phyloP scores from a whole-genome alignment of 2,113 vertebrate species.

The Nothobranchius kuhntae region DNA sequence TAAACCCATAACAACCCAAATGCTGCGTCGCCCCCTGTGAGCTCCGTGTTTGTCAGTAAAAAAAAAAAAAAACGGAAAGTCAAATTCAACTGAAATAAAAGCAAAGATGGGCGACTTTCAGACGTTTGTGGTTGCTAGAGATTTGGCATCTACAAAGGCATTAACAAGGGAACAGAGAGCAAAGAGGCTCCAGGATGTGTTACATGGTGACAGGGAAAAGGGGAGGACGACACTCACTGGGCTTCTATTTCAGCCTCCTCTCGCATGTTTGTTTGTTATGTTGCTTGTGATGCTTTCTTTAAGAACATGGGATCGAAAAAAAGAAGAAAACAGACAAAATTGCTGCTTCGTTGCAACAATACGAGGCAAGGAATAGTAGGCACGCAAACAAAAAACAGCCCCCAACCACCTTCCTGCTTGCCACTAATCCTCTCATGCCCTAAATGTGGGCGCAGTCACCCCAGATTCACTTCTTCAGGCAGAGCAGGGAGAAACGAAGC shows the following conservation, averaged over 20 bases:
- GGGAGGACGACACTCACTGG: constrained; percentile 15
- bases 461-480: constrained; percentile 57
- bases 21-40: constrained; percentile 61
- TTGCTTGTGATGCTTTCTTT: constrained; percentile 63
- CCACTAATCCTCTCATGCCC: constrained; percentile 74
- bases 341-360: constrained; percentile 47
- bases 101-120: constrained; percentile 47
- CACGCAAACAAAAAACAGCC: constrained; percentile 70
- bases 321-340: constrained; percentile 10
- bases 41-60: constrained; percentile 47
- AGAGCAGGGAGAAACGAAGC: constrained; percentile 32
- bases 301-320: constrained; percentile 38
- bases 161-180: constrained; percentile 50
- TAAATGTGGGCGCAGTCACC: constrained; percentile 70
- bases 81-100: constrained; percentile 61
- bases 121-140: constrained; percentile 44
- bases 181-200: constrained; percentile 51
- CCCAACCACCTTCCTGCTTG: constrained; percentile 63
- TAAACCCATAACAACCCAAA: constrained; percentile 70
- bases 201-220: constrained; percentile 31
- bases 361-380: constrained; percentile 42
- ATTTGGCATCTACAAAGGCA: constrained; percentile 51
- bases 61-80: constrained; percentile 40
- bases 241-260: constrained; percentile 50
- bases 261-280: constrained; percentile 54